Evolutionary conservation across 2,888 invertebrate species (phyloP).

Genomic region (Deilephila elpenor): DNA sequence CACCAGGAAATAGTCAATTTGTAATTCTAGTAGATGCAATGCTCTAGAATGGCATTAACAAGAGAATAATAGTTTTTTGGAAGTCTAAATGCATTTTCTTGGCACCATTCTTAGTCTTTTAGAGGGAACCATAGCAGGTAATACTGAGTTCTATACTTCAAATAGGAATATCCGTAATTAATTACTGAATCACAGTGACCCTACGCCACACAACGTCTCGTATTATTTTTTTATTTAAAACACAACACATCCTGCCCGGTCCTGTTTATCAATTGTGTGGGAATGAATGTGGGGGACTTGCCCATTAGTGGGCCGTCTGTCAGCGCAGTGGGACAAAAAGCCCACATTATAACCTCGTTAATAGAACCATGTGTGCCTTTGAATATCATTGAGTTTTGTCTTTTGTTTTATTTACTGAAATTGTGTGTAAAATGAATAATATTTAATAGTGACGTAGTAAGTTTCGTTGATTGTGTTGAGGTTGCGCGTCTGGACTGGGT

Average conservation of each 20-base stretch:
- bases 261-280: slow-evolving; percentile 52
- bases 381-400: not conserved
- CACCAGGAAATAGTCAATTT: too few species aligned
- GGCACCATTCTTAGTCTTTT: too few species aligned
- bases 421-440: not conserved
- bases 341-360: slow-evolving; percentile 37
- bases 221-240: slow-evolving; percentile 30
- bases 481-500: too few species aligned
- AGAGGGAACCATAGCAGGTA: too few species aligned
- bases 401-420: not conserved
- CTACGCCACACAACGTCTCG: slow-evolving; percentile 8
- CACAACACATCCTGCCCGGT: slow-evolving; percentile 30
- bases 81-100: too few species aligned
- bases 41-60: too few species aligned
- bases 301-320: slow-evolving; percentile 54
- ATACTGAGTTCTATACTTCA: too few species aligned
- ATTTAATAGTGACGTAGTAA: not conserved
- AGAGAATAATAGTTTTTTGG: too few species aligned
- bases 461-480: not conserved
- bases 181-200: not conserved
- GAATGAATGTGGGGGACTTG: slow-evolving; percentile 43
- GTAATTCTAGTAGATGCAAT: too few species aligned
- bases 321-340: slow-evolving; percentile 41
- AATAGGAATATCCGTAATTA: not conserved
- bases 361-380: slow-evolving; percentile 18